Conservation (phyloP, 2,888 invertebrate species). For the Nomada ferruginata region DNA sequence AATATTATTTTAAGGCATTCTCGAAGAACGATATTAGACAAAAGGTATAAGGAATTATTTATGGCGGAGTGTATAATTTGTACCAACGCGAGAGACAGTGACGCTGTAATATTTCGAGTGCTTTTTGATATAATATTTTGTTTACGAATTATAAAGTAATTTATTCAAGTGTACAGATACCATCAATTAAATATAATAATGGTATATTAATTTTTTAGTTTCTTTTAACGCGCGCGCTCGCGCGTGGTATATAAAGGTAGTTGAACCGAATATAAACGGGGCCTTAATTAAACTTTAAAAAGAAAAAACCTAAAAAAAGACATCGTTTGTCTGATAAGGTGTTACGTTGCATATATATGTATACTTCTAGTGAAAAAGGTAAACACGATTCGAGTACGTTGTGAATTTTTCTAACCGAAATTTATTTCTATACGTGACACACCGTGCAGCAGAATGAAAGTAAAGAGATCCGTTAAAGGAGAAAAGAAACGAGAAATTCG, state of each 20-base stretch:
- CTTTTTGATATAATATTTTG: slow-evolving; percentile 50
- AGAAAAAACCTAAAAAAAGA: slow-evolving; percentile 45
- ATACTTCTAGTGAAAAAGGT: slow-evolving; percentile 45
- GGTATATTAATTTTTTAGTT: slow-evolving; percentile 59
- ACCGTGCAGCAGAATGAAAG: slow-evolving; percentile 45
- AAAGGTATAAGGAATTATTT: slow-evolving; percentile 32
- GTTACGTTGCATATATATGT: slow-evolving; percentile 67
- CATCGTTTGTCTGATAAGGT: slow-evolving; percentile 66
- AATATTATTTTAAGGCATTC: slow-evolving; percentile 28
- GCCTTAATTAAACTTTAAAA: slow-evolving; percentile 71
- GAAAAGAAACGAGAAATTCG: slow-evolving; percentile 23
- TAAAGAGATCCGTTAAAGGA: slow-evolving; percentile 30
- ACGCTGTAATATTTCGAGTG: slow-evolving; percentile 37
- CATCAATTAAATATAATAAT: slow-evolving; percentile 51
- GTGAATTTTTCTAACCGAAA: slow-evolving; percentile 61
- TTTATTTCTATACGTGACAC: slow-evolving; percentile 51
- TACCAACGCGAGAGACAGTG: slow-evolving; percentile 11
- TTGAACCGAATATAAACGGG: slow-evolving; percentile 70
- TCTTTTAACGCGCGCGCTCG: slow-evolving; percentile 2
- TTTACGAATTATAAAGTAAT: slow-evolving; percentile 50
- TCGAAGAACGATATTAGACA: slow-evolving; percentile 3
- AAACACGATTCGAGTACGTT: slow-evolving; percentile 50
- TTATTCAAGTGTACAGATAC: slow-evolving; percentile 61
- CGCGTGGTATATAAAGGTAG: slow-evolving; percentile 58
- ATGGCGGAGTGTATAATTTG: slow-evolving; percentile 25